A percentile compares a stretch with the other conserved stretches of the same genome.
phyloP scores from a whole-genome alignment of 2,888 invertebrate genomes.

The Phengaris arion region DNA sequence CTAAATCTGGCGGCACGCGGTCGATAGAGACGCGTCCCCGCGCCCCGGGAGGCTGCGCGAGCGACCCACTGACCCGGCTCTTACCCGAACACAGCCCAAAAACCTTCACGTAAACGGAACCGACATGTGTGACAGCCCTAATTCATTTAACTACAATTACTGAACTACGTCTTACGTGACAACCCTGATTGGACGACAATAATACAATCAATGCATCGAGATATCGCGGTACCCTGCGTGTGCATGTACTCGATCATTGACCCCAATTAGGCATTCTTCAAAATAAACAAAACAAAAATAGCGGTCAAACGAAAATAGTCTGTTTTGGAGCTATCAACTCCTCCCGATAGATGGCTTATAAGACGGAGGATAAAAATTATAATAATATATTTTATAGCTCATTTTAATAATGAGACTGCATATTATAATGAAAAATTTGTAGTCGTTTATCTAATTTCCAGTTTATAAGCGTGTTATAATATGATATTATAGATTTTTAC shows the following conservation, averaged over 20 bases:
- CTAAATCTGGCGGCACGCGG: constrained; percentile 64
- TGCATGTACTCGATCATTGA: background rate
- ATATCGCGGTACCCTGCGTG: background rate
- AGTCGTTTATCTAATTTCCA: too few relatives aligned
- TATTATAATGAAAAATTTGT: too few relatives aligned
- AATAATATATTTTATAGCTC: too few relatives aligned
- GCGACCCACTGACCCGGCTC: constrained; percentile 83
- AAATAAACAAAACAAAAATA: constrained; percentile 8
- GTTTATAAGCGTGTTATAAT: too few relatives aligned
- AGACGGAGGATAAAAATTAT: background rate
- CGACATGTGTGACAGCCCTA: constrained; percentile 50
- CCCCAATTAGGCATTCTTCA: constrained; percentile 15
- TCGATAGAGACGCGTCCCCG: constrained; percentile 77
- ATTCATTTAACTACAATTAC: constrained; percentile 41
- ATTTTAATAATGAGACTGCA: too few relatives aligned
- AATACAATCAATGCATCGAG: background rate
- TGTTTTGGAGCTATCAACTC: constrained; percentile 2
- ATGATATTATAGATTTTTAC: too few relatives aligned
- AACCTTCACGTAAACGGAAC: constrained; percentile 39
- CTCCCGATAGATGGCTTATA: background rate
- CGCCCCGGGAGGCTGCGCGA: constrained; percentile 78
- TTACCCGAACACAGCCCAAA: constrained; percentile 49
- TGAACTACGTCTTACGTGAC: background rate
- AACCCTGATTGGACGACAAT: constrained; percentile 10
- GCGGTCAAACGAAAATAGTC: constrained; percentile 12